phyloP scores from a whole-genome alignment of 2,797 vertebrate genomes.

The Diceros bicornis region DNA sequence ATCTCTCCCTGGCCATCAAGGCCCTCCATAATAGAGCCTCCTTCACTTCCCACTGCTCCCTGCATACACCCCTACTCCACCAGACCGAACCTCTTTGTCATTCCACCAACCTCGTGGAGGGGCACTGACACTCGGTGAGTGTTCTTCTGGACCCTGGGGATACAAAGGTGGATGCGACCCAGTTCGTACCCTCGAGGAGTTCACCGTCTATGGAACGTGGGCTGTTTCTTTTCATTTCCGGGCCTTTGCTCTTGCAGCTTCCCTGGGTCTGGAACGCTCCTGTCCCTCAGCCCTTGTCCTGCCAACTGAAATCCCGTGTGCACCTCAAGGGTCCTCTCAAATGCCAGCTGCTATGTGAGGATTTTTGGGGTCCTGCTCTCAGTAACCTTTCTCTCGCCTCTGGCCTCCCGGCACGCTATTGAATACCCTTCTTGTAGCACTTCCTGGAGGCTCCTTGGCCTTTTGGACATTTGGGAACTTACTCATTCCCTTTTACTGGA shows the following conservation, averaged over 20 bases:
- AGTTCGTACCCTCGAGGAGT: background rate
- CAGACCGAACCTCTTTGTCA: background rate
- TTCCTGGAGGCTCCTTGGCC: background rate
- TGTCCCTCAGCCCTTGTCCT: background rate
- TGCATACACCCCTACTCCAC: rapidly evolving
- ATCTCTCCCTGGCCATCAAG: background rate
- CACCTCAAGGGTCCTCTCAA: background rate
- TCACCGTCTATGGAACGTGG: background rate
- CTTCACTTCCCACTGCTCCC: background rate
- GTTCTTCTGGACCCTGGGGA: background rate
- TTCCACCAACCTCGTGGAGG: background rate
- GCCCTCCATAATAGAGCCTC: background rate
- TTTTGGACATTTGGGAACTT: constrained; percentile 1
- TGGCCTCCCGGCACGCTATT: background rate
- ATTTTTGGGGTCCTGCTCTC: background rate
- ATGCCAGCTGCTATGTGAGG: background rate
- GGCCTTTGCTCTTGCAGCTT: background rate
- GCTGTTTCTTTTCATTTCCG: background rate
- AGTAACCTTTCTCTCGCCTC: background rate
- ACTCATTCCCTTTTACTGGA: constrained; percentile 1
- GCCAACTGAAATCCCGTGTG: background rate
- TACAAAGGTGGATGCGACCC: background rate
- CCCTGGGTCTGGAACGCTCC: background rate
- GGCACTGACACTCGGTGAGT: background rate
- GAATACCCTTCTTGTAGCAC: background rate